These are phyloP conservation scores for Steatocranus sp. DNA, from an alignment of 2,797 vertebrate species.

Conservation along the genomic window DNA sequence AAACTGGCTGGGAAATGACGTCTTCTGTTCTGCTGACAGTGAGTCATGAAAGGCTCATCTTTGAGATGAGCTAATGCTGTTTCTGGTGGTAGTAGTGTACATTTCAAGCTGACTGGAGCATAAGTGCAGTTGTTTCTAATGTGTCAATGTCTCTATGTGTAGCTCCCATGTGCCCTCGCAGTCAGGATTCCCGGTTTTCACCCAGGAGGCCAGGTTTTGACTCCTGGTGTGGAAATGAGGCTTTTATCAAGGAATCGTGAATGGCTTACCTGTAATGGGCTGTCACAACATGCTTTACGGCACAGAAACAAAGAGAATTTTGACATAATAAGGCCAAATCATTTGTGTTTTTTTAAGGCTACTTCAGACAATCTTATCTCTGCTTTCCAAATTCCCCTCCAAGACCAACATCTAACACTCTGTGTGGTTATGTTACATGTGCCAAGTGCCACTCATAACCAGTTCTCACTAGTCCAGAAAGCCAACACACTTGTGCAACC, in stretches of 20 bases:
- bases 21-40: background rate
- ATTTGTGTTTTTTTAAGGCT: background rate
- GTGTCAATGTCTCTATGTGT: background rate
- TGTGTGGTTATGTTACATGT: constrained; percentile 11
- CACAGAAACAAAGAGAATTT: background rate
- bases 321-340: background rate
- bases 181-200: constrained; percentile 25
- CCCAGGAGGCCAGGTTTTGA: background rate
- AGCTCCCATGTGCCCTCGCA: background rate
- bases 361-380: background rate
- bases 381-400: background rate
- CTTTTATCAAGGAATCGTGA: background rate
- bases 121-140: background rate
- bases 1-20: background rate
- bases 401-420: background rate
- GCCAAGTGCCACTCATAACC: constrained; percentile 12
- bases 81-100: background rate
- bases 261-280: background rate
- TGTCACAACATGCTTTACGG: background rate
- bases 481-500: background rate
- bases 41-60: constrained; percentile 14
- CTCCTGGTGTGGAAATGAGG: background rate
- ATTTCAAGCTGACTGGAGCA: background rate
- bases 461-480: constrained; percentile 7
- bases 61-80: background rate